Percentiles rank a stretch among this genome's conserved stretches.
phyloP scores from a whole-genome alignment of 2,113 vertebrate genomes.

The Tragelaphus strepsiceros region DNA sequence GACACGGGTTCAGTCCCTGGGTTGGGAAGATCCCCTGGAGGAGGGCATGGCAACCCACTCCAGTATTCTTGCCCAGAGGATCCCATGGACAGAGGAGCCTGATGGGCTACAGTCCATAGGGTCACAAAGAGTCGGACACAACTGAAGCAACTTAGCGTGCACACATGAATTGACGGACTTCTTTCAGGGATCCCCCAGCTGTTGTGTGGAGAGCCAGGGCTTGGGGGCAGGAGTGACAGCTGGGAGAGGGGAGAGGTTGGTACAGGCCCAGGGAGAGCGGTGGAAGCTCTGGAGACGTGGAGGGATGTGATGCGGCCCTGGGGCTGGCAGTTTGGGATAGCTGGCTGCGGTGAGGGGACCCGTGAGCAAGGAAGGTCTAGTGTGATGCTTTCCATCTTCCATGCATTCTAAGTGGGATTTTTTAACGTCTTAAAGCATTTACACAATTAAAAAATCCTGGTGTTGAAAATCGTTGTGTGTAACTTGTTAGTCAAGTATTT shows the following conservation, averaged over 20 bases:
- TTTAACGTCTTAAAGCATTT: background rate
- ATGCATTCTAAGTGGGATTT: background rate
- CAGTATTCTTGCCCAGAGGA: background rate
- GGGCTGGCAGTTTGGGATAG: background rate
- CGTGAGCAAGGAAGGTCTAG: rapidly evolving
- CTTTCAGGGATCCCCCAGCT: background rate
- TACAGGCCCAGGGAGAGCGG: background rate
- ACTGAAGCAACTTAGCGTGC: background rate
- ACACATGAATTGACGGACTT: background rate
- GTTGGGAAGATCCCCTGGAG: background rate
- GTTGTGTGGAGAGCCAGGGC: background rate
- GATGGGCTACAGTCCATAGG: background rate
- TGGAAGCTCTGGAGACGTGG: background rate
- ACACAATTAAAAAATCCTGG: background rate
- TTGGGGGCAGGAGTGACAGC: background rate
- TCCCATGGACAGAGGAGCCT: background rate
- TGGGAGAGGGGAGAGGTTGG: background rate
- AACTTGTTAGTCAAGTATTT: background rate
- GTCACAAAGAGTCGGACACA: background rate
- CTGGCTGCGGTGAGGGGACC: background rate
- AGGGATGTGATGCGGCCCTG: too few species aligned
- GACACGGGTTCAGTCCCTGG: background rate
- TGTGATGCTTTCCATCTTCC: background rate
- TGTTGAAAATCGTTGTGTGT: background rate
- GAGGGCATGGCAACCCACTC: background rate